Percentiles rank a stretch among this genome's conserved stretches.
Conservation (phyloP, 2,113 vertebrate species). For the Gambusia holbrooki region DNA sequence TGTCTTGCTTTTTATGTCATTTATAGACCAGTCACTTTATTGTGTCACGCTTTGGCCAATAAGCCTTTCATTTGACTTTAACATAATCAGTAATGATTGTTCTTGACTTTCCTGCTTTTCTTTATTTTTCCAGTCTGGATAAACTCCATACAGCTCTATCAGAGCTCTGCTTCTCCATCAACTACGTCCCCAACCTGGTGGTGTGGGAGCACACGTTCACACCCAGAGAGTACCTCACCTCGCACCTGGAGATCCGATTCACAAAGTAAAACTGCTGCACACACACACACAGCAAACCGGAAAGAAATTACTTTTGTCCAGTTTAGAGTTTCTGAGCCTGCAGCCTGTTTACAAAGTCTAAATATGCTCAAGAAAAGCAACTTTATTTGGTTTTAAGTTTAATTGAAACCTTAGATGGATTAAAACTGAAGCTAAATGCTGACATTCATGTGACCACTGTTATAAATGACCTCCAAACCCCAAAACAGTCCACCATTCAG, state of each 20-base stretch:
- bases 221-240: constrained; percentile 96
- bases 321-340: not conserved
- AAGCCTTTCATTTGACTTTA: not conserved
- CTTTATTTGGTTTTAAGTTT: too few species aligned
- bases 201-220: constrained; percentile 99
- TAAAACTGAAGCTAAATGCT: too few species aligned
- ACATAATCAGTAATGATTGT: not conserved
- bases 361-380: too few species aligned
- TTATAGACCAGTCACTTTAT: not conserved
- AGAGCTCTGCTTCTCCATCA: constrained; percentile 99
- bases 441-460: too few species aligned
- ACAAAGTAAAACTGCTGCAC: constrained; percentile 88
- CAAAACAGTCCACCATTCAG: too few species aligned
- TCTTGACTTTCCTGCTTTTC: not conserved
- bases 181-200: constrained; percentile 97
- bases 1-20: not conserved
- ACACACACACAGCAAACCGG: not conserved
- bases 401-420: too few species aligned
- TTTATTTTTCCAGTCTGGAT: constrained; percentile 86
- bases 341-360: too few species aligned
- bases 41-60: not conserved
- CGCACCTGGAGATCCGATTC: constrained; percentile 98
- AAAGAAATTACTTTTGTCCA: not conserved
- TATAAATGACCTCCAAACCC: too few species aligned
- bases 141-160: constrained; percentile 99